Conservation (phyloP, 2,113 vertebrate species). For the Morone saxatilis region DNA sequence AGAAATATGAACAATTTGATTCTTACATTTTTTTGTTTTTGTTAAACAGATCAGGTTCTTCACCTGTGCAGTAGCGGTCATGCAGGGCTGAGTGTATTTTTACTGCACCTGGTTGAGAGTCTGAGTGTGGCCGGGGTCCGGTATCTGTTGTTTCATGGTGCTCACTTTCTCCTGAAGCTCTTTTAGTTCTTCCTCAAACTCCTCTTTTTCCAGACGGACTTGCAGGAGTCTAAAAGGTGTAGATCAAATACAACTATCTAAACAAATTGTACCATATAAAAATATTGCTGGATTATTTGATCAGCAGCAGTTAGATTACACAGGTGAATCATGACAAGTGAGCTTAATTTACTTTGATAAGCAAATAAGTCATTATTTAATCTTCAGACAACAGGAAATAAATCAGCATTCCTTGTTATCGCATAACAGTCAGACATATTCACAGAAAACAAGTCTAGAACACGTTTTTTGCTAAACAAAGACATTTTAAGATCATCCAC, state of each 20-base stretch:
- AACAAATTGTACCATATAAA: neutral
- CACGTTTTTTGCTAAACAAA: constrained; percentile 35
- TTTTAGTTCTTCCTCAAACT: constrained; percentile 91
- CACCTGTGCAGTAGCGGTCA: neutral
- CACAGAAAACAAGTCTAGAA: constrained; percentile 9
- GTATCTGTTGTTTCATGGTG: constrained; percentile 83
- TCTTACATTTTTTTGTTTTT: neutral
- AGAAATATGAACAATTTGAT: neutral
- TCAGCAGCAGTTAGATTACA: constrained; percentile 21
- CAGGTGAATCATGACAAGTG: constrained; percentile 1
- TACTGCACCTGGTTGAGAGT: constrained; percentile 75
- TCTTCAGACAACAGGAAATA: constrained; percentile 45
- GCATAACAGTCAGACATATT: constrained; percentile 7
- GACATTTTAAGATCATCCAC: constrained; percentile 48
- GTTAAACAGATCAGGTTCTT: neutral
- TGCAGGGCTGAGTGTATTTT: neutral
- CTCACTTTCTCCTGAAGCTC: constrained; percentile 86
- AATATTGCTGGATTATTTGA: constrained; percentile 17
- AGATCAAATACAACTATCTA: neutral
- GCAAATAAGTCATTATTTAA: constrained; percentile 6
- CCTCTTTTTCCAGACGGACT: constrained; percentile 93
- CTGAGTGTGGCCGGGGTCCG: constrained; percentile 80
- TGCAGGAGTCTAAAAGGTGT: constrained; percentile 87
- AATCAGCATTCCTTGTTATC: constrained; percentile 29
- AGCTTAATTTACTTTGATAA: constrained; percentile 31